Evolutionary conservation across 2,888 invertebrate genomes (phyloP), one percentile per base, ranked within the genome.

Genomic region (Crossocerus cetratus): DNA sequence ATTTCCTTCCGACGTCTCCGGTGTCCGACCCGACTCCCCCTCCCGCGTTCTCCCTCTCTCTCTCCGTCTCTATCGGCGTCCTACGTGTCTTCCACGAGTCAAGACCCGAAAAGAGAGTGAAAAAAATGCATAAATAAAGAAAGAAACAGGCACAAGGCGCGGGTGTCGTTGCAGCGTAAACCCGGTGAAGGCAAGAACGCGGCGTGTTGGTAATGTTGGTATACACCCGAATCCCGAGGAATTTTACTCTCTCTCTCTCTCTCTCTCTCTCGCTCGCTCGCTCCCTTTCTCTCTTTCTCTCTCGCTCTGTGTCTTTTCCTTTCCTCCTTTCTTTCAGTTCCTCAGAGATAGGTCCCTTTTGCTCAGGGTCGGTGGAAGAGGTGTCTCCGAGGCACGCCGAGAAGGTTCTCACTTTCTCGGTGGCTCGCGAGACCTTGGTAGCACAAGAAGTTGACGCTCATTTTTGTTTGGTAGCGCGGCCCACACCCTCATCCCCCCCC

Each of bases 391-490:
- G 69, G 81, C 71, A 75, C 74, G 75, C 65, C 75, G 77, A 81
- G 80, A 77, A 77, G 70, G 59, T 32, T 68, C 62, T 72, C 70
- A 69, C 74, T 79, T 32, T 82, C 77, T 85, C 77, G 78, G 70
- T 70, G 74, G 78, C 77, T 75, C 76, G 74, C 81, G 81, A 85
- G 83, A 86, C 86, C 32, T 32, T 32, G 86, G 83, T 84, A 87
- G 91, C 91, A 92, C 92, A 93, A 95, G 95, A 95, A 95, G 95
- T 95, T 95, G 95, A 95, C 95, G 95, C 94, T 95, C 95, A 95
- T 95, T 95, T 94, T 94, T 94, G 94, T 94, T 93, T 92, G 93
- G 32, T 32, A 32, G 94, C 94, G 88, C 88, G 88, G 82, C 91
- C 91, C 87, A 87, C 76, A 81, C 77, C 83, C 23, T 11, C 32